Evolutionary conservation across 2,888 invertebrate species (phyloP), one percentile per base, ranked within the genome.

Genomic region (Entomobrya multifasciata): DNA sequence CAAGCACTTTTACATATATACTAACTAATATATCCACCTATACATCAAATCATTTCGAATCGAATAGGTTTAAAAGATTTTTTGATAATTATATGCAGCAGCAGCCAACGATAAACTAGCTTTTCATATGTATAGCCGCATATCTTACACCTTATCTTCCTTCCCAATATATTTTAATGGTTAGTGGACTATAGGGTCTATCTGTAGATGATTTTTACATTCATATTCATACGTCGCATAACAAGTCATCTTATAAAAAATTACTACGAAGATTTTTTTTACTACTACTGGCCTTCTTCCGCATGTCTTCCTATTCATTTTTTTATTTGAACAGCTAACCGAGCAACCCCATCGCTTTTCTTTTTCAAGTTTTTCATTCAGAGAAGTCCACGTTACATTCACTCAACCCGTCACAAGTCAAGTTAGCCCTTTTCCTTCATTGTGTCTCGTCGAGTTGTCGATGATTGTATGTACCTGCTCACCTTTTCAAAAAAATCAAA

Each of bases 241-340:
- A n/a, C n/a, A n/a, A 10, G 20, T 15, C 17, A 36, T 41, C 20
- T 65, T 65, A 62, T 47, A 49, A 22, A 49, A 49, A n/a, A n/a
- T n/a, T n/a, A n/a, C n/a, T n/a, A 22, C 49, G 72, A 25, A 6
- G 36, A 17, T 17, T 1, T 36, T 52, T 13, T 49, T 25, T 49
- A 27, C 27, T 11, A 49, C 47, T 72, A 27, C 72, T 49, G 49
- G 47, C 49, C 49, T 27, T 72, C 49, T 72, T 72, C 72, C 72
- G 72, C 72, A 52, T 72, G 27, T 49, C 52, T 72, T n/a, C 27
- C 52, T 72, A n/a, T n/a, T n/a, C n/a, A n/a, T n/a, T n/a, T n/a
- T n/a, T n/a, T n/a, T n/a, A n/a, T n/a, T n/a, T n/a, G n/a, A n/a
- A n/a, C n/a, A n/a, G n/a, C n/a, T n/a, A n/a, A n/a, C n/a, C n/a